Evolutionary conservation across 1,140 invertebrate genomes (phyloP).

Genomic region (Patella vulgata): DNA sequence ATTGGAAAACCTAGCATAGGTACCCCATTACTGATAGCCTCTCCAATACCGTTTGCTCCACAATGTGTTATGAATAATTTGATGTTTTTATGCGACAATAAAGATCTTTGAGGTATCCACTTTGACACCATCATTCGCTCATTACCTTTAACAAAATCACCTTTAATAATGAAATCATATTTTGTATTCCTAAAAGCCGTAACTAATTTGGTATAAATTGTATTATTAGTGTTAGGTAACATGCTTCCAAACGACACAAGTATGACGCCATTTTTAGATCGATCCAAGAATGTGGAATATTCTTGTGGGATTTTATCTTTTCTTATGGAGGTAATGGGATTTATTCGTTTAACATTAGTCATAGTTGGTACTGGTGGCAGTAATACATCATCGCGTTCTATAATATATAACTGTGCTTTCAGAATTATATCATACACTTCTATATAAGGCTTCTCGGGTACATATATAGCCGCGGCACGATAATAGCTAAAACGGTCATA

Average conservation of each 20-base stretch:
- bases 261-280: constrained; percentile 31
- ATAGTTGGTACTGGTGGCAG: constrained; percentile 34
- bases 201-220: constrained; percentile 19
- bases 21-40: constrained; percentile 45
- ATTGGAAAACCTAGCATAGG: constrained; percentile 75
- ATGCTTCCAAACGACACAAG: constrained; percentile 40
- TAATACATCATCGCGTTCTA: constrained; percentile 34
- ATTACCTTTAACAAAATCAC: constrained; percentile 9
- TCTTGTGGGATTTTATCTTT: constrained; percentile 13
- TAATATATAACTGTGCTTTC: constrained; percentile 25
- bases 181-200: constrained; percentile 20
- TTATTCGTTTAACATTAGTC: constrained; percentile 38
- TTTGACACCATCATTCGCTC: constrained; percentile 26
- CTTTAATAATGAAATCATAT: constrained; percentile 27
- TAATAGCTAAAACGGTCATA: not conserved
- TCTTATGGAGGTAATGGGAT: constrained; percentile 21
- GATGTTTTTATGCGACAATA: constrained; percentile 70
- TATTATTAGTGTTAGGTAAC: constrained; percentile 15
- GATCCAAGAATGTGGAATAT: constrained; percentile 32
- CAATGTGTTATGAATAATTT: constrained; percentile 48
- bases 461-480: constrained; percentile 3
- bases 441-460: constrained; percentile 20
- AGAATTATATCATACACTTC: constrained; percentile 8
- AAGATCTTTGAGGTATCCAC: constrained; percentile 49
- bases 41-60: constrained; percentile 41